Percentiles rank a stretch among this genome's conserved stretches.
Conservation (phyloP, 2,888 invertebrate genomes). For the Teleiodes luculella region DNA sequence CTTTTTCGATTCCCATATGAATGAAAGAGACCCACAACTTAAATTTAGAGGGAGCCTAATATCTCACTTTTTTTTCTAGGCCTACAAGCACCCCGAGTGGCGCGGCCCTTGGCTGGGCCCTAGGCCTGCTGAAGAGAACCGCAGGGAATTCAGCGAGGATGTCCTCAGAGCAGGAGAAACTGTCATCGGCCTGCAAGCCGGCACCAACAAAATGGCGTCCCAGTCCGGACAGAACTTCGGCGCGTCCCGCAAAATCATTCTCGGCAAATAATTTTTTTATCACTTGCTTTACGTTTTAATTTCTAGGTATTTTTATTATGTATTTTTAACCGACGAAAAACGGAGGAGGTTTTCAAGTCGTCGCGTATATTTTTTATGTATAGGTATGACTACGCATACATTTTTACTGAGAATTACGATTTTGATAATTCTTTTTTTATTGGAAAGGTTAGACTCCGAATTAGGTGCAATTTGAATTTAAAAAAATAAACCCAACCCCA, state of each 20-base stretch:
- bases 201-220: constrained; percentile 89
- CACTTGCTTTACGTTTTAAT: not conserved
- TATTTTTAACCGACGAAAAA: no score
- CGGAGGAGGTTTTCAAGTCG: no score
- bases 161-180: constrained; percentile 89
- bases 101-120: constrained; percentile 90
- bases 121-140: constrained; percentile 90
- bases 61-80: constrained; percentile 57
- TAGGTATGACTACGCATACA: no score
- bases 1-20: no score
- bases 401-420: no score
- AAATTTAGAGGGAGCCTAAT: no score
- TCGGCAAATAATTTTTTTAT: constrained; percentile 79
- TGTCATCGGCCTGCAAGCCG: constrained; percentile 92
- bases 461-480: no score
- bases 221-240: constrained; percentile 93
- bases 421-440: no score
- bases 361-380: no score
- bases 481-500: no score
- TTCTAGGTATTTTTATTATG: not conserved
- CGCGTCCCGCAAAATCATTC: constrained; percentile 88
- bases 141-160: constrained; percentile 88
- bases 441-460: no score
- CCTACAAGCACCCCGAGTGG: constrained; percentile 91
- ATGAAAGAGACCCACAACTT: no score